Conservation (phyloP, 1,140 invertebrate genomes). For the Whitmania pigra region DNA sequence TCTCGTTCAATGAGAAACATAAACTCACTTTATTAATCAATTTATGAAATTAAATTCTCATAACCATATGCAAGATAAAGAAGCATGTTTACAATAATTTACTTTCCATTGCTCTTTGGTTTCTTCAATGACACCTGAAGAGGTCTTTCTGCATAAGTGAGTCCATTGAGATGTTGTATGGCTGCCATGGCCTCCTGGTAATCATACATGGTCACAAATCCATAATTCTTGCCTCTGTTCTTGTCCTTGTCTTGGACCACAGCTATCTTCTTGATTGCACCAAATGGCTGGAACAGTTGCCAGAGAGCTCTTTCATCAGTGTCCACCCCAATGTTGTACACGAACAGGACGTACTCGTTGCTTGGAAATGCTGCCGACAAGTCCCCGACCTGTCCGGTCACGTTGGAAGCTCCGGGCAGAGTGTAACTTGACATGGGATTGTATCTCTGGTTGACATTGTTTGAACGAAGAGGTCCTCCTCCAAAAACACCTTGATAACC, state of each 20-base stretch:
- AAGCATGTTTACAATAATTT: too few species aligned
- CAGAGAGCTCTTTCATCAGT: conserved; percentile 40
- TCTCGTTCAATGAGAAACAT: too few species aligned
- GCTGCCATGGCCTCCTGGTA: conserved; percentile 41
- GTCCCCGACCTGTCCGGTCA: neutral
- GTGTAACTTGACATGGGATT: conserved; percentile 31
- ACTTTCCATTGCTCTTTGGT: conserved; percentile 7
- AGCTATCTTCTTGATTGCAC: conserved; percentile 41
- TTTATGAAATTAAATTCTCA: too few species aligned
- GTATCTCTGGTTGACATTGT: conserved; percentile 27
- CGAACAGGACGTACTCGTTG: conserved; percentile 38
- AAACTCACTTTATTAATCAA: too few species aligned
- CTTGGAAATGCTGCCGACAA: conserved; percentile 5
- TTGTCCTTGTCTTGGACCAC: conserved; percentile 40
- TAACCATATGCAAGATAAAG: too few species aligned
- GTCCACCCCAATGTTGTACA: conserved; percentile 44
- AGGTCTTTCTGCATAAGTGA: conserved; percentile 34
- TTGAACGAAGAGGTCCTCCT: conserved; percentile 17
- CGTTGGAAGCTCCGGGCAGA: conserved; percentile 2
- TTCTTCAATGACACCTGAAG: conserved; percentile 49
- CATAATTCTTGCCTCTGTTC: conserved; percentile 41
- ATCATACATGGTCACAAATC: conserved; percentile 45
- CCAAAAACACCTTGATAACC: conserved; percentile 16
- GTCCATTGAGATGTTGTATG: conserved; percentile 41
- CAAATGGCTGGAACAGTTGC: conserved; percentile 41